A percentile compares a stretch with the other conserved stretches of the same genome.
These are phyloP conservation scores for Drosophila melanosoma DNA, from an alignment of 2,888 invertebrate genomes.

Conservation along the genomic window DNA sequence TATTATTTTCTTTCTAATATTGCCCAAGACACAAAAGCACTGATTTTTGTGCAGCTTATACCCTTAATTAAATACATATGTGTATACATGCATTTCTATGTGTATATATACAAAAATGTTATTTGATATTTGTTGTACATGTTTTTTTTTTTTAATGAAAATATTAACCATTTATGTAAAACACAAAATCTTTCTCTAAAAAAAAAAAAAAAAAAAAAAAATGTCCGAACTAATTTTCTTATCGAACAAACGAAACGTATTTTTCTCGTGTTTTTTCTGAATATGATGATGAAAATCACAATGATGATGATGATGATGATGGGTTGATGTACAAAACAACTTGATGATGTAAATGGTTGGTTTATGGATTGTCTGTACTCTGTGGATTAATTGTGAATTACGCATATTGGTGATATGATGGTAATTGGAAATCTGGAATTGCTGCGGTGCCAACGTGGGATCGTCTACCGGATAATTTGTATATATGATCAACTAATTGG, in stretches of 20 bases:
- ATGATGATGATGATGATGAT: conserved; percentile 84
- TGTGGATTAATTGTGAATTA: conserved; percentile 45
- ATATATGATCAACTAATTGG: conserved; percentile 8
- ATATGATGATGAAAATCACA: conserved; percentile 85
- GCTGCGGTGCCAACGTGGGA: conserved; percentile 83
- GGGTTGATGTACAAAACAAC: conserved; percentile 78
- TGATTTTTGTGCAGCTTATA: conserved; percentile 53
- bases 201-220: conserved; percentile 74
- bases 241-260: conserved; percentile 86
- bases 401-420: conserved; percentile 42
- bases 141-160: conserved; percentile 63
- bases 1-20: conserved; percentile 28
- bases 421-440: conserved; percentile 48
- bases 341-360: conserved; percentile 75
- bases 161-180: conserved; percentile 78
- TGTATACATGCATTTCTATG: conserved; percentile 54
- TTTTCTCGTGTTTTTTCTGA: conserved; percentile 86
- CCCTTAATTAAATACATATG: conserved; percentile 52
- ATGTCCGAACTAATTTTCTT: conserved; percentile 86
- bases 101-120: conserved; percentile 56
- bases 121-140: conserved; percentile 71
- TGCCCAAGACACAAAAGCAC: conserved; percentile 44
- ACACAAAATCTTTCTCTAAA: conserved; percentile 61
- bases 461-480: conserved; percentile 19
- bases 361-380: conserved; percentile 68